phyloP scores from a whole-genome alignment of 2,797 vertebrate species.

The Sitta carolinensis region DNA sequence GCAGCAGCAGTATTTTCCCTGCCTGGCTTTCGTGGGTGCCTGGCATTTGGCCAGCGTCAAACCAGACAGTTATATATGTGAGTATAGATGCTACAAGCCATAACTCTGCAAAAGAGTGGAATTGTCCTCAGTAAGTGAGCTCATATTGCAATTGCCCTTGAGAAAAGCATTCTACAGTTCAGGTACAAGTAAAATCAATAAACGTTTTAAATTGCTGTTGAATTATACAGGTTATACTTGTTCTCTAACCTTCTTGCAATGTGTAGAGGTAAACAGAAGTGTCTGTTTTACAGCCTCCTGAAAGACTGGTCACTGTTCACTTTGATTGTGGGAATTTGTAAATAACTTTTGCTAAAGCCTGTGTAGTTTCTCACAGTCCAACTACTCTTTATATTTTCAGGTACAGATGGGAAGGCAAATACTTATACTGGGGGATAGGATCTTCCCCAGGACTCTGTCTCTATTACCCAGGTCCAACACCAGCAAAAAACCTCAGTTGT shows the following conservation, averaged over 20 bases:
- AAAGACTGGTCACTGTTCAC: not conserved
- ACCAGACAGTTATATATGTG: not conserved
- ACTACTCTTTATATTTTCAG: not conserved
- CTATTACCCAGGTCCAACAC: not conserved
- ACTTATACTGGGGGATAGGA: not conserved
- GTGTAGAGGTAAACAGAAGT: not conserved
- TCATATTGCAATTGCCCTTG: constrained; percentile 23
- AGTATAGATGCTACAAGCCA: not conserved
- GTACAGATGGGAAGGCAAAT: not conserved
- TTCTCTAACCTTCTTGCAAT: constrained; percentile 28
- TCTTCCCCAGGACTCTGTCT: not conserved
- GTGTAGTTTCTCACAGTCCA: not conserved
- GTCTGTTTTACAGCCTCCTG: not conserved
- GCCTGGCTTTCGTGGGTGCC: too few relatives aligned
- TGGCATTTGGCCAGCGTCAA: too few relatives aligned
- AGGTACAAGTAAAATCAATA: constrained; percentile 49
- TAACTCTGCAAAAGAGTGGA: not conserved
- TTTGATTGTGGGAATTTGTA: not conserved
- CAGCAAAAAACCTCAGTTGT: not conserved
- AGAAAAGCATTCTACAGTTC: constrained; percentile 40
- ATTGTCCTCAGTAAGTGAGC: constrained; percentile 21
- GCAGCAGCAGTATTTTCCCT: too few relatives aligned
- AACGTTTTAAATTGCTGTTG: constrained; percentile 4
- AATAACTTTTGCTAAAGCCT: not conserved
- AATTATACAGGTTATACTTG: not conserved